These are phyloP conservation scores for Oncorhynchus keta DNA, from an alignment of 2,113 vertebrate genomes.

Conservation along the genomic window DNA sequence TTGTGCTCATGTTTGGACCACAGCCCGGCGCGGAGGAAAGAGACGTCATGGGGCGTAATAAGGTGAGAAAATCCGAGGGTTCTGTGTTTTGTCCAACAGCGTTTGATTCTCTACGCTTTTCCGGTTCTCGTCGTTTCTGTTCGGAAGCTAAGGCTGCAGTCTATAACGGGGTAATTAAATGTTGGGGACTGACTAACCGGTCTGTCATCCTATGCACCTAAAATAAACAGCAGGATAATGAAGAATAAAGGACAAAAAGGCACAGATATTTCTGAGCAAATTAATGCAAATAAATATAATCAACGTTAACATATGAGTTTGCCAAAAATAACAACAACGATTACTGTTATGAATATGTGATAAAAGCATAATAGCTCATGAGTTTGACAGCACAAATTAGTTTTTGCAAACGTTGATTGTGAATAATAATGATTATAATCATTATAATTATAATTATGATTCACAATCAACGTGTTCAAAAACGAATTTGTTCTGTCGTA, in stretches of 20 bases:
- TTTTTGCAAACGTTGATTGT: no score
- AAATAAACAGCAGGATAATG: neutral
- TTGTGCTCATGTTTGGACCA: constrained; percentile 20
- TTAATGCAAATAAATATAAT: neutral
- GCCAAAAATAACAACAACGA: neutral
- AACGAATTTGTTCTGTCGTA: no score
- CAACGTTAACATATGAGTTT: neutral
- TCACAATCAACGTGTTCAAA: no score
- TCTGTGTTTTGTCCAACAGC: constrained; percentile 33
- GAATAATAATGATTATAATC: no score
- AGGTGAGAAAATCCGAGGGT: constrained; percentile 34
- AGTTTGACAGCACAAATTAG: neutral
- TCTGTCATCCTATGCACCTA: neutral
- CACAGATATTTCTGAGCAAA: neutral
- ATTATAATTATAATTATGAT: no score
- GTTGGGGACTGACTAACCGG: neutral
- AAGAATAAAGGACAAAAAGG: no score
- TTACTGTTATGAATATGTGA: neutral
- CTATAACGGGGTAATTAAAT: constrained; percentile 12
- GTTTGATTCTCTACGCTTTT: constrained; percentile 20
- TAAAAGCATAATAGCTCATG: neutral
- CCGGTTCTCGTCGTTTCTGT: constrained; percentile 11
- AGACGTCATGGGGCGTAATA: constrained; percentile 18
- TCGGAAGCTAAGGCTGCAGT: constrained; percentile 8
- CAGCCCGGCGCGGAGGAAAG: constrained; percentile 10